Evolutionary conservation across 2,888 invertebrate genomes (phyloP).

Genomic region (Thecocarcelia acutangulata): DNA sequence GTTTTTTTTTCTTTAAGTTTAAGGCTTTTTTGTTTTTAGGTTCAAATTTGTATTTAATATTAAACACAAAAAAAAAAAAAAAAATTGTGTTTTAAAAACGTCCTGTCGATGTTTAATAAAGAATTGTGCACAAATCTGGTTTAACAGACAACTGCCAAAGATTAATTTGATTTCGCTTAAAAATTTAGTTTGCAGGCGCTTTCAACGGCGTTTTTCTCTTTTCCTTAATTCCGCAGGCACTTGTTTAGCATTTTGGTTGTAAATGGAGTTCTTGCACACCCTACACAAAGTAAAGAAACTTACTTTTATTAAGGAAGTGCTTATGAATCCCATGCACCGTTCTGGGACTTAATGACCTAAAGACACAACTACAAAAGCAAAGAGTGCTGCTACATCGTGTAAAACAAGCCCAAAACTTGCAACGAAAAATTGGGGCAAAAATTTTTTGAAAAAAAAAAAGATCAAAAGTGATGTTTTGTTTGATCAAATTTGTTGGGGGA

Average conservation of each 20-base stretch:
- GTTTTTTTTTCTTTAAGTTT: neutral
- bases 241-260: neutral
- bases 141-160: conserved; percentile 69
- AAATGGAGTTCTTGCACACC: neutral
- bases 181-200: conserved; percentile 39
- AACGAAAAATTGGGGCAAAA: too few relatives aligned
- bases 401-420: too few relatives aligned
- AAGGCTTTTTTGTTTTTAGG: neutral
- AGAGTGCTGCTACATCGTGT: too few relatives aligned
- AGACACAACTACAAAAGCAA: too few relatives aligned
- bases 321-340: too few relatives aligned
- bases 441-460: too few relatives aligned
- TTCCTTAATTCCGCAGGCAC: conserved; percentile 19
- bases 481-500: too few relatives aligned
- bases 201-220: conserved; percentile 5
- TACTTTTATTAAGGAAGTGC: neutral
- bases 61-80: too few relatives aligned
- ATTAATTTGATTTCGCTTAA: conserved; percentile 62
- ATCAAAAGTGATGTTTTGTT: too few relatives aligned
- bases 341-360: too few relatives aligned
- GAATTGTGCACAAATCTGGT: conserved; percentile 67
- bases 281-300: neutral
- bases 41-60: conserved; percentile 9
- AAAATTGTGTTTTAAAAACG: conserved; percentile 44
- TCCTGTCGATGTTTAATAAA: conserved; percentile 76